Conservation (phyloP, 1,140 invertebrate species). For the Lepidurus packardi region DNA sequence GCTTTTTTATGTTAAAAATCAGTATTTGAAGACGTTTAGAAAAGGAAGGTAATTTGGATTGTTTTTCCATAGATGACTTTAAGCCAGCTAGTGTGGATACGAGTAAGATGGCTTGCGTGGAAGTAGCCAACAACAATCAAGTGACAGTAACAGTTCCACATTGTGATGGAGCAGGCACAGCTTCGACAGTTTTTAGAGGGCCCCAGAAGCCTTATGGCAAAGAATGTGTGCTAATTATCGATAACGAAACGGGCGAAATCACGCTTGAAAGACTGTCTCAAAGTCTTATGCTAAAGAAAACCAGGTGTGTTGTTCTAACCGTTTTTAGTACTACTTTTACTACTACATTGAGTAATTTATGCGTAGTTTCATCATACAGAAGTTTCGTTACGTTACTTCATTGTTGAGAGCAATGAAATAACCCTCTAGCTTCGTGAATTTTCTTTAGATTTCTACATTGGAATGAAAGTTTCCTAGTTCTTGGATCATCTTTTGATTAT, state of each 20-base stretch:
- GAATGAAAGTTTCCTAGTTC: too few species aligned
- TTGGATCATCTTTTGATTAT: too few species aligned
- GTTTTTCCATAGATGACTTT: conserved; percentile 79
- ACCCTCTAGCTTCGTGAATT: too few species aligned
- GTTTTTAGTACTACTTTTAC: conserved; percentile 53
- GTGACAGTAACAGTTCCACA: conserved; percentile 86
- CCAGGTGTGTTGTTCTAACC: conserved; percentile 64
- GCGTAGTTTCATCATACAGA: too few species aligned
- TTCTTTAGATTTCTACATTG: too few species aligned
- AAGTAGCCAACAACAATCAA: conserved; percentile 80
- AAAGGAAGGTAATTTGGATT: conserved; percentile 32
- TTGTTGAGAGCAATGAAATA: too few species aligned
- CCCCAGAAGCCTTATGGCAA: conserved; percentile 81
- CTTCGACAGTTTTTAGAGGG: conserved; percentile 89
- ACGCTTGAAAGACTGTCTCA: conserved; percentile 82
- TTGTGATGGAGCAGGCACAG: conserved; percentile 78
- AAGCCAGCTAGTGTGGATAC: conserved; percentile 93
- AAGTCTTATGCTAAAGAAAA: conserved; percentile 92
- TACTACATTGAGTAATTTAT: neutral
- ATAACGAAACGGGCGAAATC: conserved; percentile 82
- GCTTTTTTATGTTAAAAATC: conserved; percentile 38
- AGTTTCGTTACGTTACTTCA: too few species aligned
- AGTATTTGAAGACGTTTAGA: conserved; percentile 26
- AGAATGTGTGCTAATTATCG: conserved; percentile 92
- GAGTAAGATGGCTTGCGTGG: conserved; percentile 78